Percentiles rank a stretch among this genome's conserved stretches.
These are phyloP conservation scores for Numenius phaeopus DNA, from an alignment of 2,797 vertebrate species.

Conservation along the genomic window DNA sequence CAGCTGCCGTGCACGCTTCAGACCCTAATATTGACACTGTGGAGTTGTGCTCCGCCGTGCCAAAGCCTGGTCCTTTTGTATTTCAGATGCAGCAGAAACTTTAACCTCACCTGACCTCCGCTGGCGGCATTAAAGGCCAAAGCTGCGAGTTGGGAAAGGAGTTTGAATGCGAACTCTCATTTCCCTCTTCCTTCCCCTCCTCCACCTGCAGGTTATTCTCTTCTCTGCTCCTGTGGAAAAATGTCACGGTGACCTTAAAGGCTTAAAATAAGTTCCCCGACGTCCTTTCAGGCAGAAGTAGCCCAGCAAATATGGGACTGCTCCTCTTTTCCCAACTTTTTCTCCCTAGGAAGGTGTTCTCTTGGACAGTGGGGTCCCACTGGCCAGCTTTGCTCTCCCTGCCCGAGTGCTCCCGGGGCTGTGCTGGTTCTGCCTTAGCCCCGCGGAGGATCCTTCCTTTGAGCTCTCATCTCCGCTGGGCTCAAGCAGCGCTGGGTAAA, in stretches of 20 bases:
- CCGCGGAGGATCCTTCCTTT: accelerated
- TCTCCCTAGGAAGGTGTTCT: neutral
- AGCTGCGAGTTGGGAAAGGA: constrained; percentile 3
- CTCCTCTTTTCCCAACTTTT: neutral
- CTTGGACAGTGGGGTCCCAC: accelerated
- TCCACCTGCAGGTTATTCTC: constrained; percentile 61
- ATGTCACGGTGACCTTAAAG: constrained; percentile 66
- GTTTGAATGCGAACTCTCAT: constrained; percentile 26
- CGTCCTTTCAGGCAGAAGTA: neutral
- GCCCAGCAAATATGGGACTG: neutral
- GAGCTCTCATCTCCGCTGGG: neutral
- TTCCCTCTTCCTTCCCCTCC: constrained; percentile 73
- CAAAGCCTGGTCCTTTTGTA: neutral
- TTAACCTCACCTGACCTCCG: constrained; percentile 27
- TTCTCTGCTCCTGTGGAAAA: constrained; percentile 53
- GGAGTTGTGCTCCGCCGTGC: neutral
- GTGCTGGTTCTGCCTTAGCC: neutral
- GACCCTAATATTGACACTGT: accelerated
- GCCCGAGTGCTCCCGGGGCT: accelerated
- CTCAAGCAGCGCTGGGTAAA: neutral
- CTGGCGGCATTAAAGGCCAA: neutral
- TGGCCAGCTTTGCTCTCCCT: neutral
- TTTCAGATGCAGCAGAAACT: neutral
- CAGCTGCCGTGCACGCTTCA: accelerated
- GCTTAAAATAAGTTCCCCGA: constrained; percentile 43